phyloP scores from a whole-genome alignment of 2,888 invertebrate species.

The Cynaeus angustus region DNA sequence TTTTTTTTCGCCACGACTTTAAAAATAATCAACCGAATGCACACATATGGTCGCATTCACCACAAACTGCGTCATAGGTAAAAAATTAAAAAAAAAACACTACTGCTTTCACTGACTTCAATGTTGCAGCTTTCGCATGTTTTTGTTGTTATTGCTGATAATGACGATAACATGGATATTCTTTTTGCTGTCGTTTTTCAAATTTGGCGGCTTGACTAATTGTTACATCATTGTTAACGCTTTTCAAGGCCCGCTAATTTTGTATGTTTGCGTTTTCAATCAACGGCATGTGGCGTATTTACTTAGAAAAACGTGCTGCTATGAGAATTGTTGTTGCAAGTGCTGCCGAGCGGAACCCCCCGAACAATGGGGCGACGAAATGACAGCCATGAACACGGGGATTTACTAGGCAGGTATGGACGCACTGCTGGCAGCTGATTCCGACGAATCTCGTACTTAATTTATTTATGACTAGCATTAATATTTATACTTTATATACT shows the following conservation, averaged over 20 bases:
- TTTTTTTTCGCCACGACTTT: slow-evolving; percentile 88
- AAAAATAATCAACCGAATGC: slow-evolving; percentile 85
- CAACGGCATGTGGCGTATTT: slow-evolving; percentile 87
- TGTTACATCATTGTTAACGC: slow-evolving; percentile 84
- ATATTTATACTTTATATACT: slow-evolving; percentile 29
- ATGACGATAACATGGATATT: slow-evolving; percentile 87
- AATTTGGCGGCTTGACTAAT: slow-evolving; percentile 82
- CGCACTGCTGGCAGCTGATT: too few relatives aligned
- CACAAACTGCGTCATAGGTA: slow-evolving; percentile 90
- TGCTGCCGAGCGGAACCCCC: slow-evolving; percentile 78
- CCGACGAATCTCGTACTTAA: slow-evolving; percentile 9
- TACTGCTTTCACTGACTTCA: not conserved
- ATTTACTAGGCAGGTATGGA: slow-evolving; percentile 65
- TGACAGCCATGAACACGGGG: slow-evolving; percentile 89
- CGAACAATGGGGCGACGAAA: slow-evolving; percentile 91
- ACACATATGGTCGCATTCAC: slow-evolving; percentile 89
- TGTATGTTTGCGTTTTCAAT: slow-evolving; percentile 85
- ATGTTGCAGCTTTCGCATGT: slow-evolving; percentile 83
- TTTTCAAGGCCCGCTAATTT: slow-evolving; percentile 82
- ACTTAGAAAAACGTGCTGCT: slow-evolving; percentile 86
- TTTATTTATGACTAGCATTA: slow-evolving; percentile 20
- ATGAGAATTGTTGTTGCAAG: slow-evolving; percentile 73
- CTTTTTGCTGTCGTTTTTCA: slow-evolving; percentile 83
- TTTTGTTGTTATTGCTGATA: slow-evolving; percentile 81
- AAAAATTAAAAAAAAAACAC: too few relatives aligned